A percentile compares a stretch with the other conserved stretches of the same genome.
These are phyloP conservation scores for Blastomussa wellsi DNA, from an alignment of 92 coral and sea anemone genomes.

Conservation along the genomic window DNA sequence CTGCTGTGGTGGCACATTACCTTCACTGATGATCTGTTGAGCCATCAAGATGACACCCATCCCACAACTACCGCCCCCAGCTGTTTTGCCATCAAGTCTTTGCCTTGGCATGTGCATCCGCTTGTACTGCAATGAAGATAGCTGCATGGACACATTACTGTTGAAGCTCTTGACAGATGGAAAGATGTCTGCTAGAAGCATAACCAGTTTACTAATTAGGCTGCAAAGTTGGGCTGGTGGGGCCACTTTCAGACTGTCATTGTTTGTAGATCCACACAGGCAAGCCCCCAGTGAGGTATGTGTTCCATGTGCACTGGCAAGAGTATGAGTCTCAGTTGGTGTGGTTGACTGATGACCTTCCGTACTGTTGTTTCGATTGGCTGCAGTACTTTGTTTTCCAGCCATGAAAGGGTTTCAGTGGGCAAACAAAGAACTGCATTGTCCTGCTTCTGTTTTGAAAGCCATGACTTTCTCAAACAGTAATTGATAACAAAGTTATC, in stretches of 20 bases:
- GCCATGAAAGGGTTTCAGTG: conserved; percentile 6
- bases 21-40: conserved; percentile 18
- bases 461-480: not conserved
- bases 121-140: not conserved
- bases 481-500: conserved; percentile 25
- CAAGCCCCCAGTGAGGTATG: conserved; percentile 14
- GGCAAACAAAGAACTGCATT: conserved; percentile 13
- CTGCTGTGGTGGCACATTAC: conserved; percentile 14
- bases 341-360: not conserved
- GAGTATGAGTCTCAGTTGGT: not conserved
- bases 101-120: conserved; percentile 21
- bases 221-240: conserved; percentile 1
- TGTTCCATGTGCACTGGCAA: conserved; percentile 21
- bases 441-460: not conserved
- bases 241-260: not conserved
- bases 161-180: not conserved
- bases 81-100: conserved; percentile 24
- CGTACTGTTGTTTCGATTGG: not conserved
- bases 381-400: not conserved
- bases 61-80: conserved; percentile 35
- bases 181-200: not conserved
- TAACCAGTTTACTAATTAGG: not conserved
- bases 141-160: not conserved
- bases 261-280: conserved; percentile 18
- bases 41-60: conserved; percentile 25